A percentile compares a stretch with the other conserved stretches of the same genome.
Conservation (phyloP, 1,140 invertebrate genomes). For the Tetramorium simillimum region DNA sequence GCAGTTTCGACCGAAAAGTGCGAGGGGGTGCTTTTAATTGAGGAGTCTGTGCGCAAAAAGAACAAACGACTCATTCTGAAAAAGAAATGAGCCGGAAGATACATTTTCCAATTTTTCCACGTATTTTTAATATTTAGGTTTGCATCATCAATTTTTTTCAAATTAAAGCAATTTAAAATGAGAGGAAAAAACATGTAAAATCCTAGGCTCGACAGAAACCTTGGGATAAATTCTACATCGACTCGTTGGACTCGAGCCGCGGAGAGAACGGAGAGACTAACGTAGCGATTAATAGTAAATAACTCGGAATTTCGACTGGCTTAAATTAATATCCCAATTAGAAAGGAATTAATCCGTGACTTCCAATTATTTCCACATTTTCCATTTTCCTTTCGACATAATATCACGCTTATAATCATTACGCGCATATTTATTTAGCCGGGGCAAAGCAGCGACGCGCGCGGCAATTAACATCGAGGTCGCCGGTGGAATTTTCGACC, state of each 20-base stretch:
- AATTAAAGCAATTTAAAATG: background rate
- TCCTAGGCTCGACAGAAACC: background rate
- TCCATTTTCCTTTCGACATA: constrained; percentile 6
- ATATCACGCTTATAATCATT: constrained; percentile 11
- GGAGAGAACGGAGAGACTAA: background rate
- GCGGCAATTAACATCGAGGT: constrained; percentile 60
- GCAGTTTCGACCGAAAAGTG: background rate
- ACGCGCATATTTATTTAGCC: constrained; percentile 12
- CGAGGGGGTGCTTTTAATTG: constrained; percentile 31
- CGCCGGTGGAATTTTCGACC: constrained; percentile 56
- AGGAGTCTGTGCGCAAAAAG: background rate
- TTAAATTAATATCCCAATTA: background rate
- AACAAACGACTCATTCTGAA: no score
- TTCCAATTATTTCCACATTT: background rate
- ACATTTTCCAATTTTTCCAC: background rate
- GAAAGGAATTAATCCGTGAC: background rate
- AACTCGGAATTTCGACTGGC: background rate
- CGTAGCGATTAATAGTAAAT: background rate
- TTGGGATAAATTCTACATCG: background rate
- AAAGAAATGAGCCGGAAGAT: background rate
- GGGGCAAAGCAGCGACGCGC: constrained; percentile 20
- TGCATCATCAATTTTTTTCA: background rate
- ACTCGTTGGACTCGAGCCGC: background rate
- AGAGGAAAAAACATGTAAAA: background rate
- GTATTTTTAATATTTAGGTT: background rate